Percentiles rank a stretch among this genome's conserved stretches.
These are phyloP conservation scores for Mycetomoellerius zeteki DNA, from an alignment of 1,140 invertebrate species.

Conservation along the genomic window DNA sequence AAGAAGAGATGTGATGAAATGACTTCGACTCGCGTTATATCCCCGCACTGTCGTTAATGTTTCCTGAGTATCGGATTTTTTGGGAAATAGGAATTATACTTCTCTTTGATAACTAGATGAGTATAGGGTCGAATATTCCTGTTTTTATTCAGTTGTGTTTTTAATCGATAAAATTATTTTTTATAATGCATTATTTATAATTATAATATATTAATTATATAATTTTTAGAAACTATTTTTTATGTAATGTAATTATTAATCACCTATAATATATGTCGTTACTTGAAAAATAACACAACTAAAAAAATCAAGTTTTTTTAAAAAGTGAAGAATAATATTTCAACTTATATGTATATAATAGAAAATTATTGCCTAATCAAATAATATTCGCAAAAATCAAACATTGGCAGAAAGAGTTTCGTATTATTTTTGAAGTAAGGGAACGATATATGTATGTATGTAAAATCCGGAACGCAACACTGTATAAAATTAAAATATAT, in stretches of 20 bases:
- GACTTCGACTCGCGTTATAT: constrained; percentile 1
- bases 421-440: too few species aligned
- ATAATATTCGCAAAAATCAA: too few species aligned
- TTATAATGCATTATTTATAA: neutral
- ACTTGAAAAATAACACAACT: too few species aligned
- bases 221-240: neutral
- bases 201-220: neutral
- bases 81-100: neutral
- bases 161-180: neutral
- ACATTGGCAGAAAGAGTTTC: too few species aligned
- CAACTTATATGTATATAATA: too few species aligned
- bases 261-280: too few species aligned
- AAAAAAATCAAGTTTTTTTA: too few species aligned
- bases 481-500: neutral
- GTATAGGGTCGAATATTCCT: neutral
- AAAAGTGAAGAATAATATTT: too few species aligned
- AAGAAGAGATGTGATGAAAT: constrained; percentile 12
- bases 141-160: neutral
- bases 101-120: constrained; percentile 2
- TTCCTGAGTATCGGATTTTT: constrained; percentile 35
- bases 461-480: neutral
- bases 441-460: neutral
- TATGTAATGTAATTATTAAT: too few species aligned
- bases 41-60: neutral
- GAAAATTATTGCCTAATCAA: too few species aligned